Evolutionary conservation across 2,113 vertebrate genomes (phyloP), one percentile per base, ranked within the genome.

Genomic region (Sturnira hondurensis): DNA sequence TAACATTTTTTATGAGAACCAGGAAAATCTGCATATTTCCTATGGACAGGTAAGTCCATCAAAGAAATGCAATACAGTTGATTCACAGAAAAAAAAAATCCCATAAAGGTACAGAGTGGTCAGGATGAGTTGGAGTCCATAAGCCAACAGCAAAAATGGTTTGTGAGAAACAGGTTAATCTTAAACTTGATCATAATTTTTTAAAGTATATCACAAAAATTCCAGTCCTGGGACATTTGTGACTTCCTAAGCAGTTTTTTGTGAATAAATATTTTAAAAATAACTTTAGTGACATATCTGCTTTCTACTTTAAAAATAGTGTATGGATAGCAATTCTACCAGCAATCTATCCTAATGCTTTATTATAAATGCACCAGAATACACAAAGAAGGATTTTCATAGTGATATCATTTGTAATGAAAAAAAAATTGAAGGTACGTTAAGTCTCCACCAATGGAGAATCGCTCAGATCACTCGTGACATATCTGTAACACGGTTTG

Each of bases 1-100:
- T 9, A 99, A 99, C 61, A 98, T 97, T n/a, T 99, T 98, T 94
- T 99, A 98, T 92, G 97, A 74, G 19, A 98, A 98, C 50, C 98
- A 99, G 97, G 98, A 98, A 97, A 98, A 98, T 63, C 97, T 99
- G 56, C 98, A 99, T 2, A 97, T 99, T 96, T 93, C 95, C 41
- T 98, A 77, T 54, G 96, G 76, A 81, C 97, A 99, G 97, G 98
- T 99, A 98, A 98, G 98, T 41, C 43, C 31, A 17, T 76, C 45
- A 80, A 68, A 96, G 47, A 68, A 93, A 95, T 61, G 9, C 2
- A 90, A 50, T 63, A 54, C 2, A 33, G 10, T 82, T 93, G 26
- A 93, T 43, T 85, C 81, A 58, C 52, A 45, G 43, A 22, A 67
- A 61, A 68, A 68, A 73, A 84, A 63, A 74, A 63, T 33, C 54